Evolutionary conservation across 1,140 invertebrate genomes (phyloP), one percentile per base, ranked within the genome.

Genomic region (Sitodiplosis mosellana): DNA sequence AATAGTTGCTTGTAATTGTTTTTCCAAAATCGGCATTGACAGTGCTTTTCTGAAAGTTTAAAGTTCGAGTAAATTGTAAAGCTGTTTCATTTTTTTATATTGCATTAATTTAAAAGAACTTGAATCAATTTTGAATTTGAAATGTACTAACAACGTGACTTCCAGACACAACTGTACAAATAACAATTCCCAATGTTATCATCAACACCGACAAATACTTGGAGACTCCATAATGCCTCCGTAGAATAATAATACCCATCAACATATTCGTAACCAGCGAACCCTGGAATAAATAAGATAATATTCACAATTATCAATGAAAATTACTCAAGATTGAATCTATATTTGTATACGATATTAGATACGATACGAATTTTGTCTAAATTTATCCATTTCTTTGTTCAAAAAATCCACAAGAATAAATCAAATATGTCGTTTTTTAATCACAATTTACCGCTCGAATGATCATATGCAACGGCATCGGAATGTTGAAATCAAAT

Each of bases 401-500:
- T n/a, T n/a, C n/a, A n/a, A n/a, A n/a, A n/a, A n/a, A n/a, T 34
- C 33, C 7, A 34, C 33, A 7, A 34, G 33, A 34, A 34, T 34
- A 8, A 34, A 8, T 34, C 14, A 8, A 8, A 34, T 34, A 34
- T 8, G 14, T 8, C 33, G 14, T n/a, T 10, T 10, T 27, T 27
- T 27, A 14, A n/a, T 8, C 4, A 20, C 8, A 52, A 78, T 80
- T 77, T 70, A 90, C 87, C 34, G 94, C 81, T 72, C 93, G 75
- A 62, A 99, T 98, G 62, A 99, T 98, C 83, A 99, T 96, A 62
- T 98, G 94, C 4, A 99, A 68, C 10, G 95, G 93, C 80, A 99
- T 94, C 0, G 94, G 83, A 59, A 99, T 94, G 59, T 97, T 94
- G 58, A 93, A 98, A 60, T 86, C 81, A 56, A 98, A 87, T 0